phyloP scores from a whole-genome alignment of 2,113 vertebrate genomes.

The Plotosus lineatus region DNA sequence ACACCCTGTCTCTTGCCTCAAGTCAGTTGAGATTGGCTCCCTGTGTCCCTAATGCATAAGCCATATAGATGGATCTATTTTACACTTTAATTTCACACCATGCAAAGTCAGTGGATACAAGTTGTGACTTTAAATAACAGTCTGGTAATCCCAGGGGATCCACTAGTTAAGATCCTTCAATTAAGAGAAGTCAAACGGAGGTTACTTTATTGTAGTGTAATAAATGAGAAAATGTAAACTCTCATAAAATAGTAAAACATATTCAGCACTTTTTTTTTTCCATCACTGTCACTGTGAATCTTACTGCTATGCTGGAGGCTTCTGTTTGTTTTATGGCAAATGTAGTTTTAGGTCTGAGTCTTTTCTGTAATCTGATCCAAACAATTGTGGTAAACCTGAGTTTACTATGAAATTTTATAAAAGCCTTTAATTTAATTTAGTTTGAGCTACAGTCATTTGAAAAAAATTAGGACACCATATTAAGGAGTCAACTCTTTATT shows the following conservation, averaged over 20 bases:
- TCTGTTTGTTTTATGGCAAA: neutral
- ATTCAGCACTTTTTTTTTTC: neutral
- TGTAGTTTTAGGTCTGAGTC: neutral
- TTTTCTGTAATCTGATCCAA: neutral
- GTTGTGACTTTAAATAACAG: constrained; percentile 19
- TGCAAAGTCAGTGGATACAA: neutral
- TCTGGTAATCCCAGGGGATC: constrained; percentile 11
- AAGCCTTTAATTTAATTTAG: neutral
- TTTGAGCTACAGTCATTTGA: constrained; percentile 2
- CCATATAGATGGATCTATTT: too few species aligned
- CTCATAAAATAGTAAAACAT: neutral
- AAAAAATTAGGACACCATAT: too few species aligned
- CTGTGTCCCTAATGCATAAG: too few species aligned
- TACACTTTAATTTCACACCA: neutral
- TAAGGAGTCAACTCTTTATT: too few species aligned
- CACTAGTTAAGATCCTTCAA: constrained; percentile 26
- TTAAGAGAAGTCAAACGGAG: constrained; percentile 7
- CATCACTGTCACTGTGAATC: neutral
- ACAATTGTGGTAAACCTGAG: constrained; percentile 3
- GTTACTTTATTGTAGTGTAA: constrained; percentile 21
- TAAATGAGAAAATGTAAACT: neutral
- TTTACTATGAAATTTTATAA: neutral
- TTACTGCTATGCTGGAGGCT: neutral
- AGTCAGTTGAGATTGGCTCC: too few species aligned
- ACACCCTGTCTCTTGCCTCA: too few species aligned